A percentile compares a stretch with the other conserved stretches of the same genome.
phyloP scores from a whole-genome alignment of 2,113 vertebrate species.

The Cathartes aura region DNA sequence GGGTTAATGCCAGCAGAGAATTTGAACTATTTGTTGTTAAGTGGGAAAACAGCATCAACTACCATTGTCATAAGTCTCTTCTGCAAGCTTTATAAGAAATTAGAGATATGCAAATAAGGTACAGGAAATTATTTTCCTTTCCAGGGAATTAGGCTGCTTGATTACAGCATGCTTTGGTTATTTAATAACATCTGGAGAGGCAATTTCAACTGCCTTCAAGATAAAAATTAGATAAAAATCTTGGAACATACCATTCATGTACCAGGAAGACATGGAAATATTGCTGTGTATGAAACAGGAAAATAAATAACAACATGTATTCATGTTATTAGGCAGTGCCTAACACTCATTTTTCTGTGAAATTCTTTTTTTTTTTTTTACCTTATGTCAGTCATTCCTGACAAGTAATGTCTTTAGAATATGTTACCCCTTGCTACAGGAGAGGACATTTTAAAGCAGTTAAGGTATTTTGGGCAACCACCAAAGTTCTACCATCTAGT shows the following conservation, averaged over 20 bases:
- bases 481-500: background rate
- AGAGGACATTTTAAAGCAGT: background rate
- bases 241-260: background rate
- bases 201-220: constrained; percentile 23
- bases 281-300: background rate
- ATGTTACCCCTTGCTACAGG: background rate
- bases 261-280: background rate
- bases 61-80: background rate
- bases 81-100: constrained; percentile 16
- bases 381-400: background rate
- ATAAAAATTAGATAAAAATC: constrained; percentile 40
- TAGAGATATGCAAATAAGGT: constrained; percentile 43
- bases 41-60: background rate
- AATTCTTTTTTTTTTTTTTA: background rate
- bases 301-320: background rate
- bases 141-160: background rate
- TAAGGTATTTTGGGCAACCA: background rate
- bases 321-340: background rate
- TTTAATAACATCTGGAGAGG: constrained; percentile 49
- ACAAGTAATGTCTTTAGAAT: background rate
- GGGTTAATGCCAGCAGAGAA: background rate
- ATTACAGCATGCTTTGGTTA: constrained; percentile 16
- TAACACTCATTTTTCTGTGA: background rate
- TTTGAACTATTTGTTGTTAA: constrained; percentile 16
- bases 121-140: constrained; percentile 48